These are phyloP conservation scores for Pica pica DNA, from an alignment of 2,113 vertebrate genomes.

Conservation along the genomic window DNA sequence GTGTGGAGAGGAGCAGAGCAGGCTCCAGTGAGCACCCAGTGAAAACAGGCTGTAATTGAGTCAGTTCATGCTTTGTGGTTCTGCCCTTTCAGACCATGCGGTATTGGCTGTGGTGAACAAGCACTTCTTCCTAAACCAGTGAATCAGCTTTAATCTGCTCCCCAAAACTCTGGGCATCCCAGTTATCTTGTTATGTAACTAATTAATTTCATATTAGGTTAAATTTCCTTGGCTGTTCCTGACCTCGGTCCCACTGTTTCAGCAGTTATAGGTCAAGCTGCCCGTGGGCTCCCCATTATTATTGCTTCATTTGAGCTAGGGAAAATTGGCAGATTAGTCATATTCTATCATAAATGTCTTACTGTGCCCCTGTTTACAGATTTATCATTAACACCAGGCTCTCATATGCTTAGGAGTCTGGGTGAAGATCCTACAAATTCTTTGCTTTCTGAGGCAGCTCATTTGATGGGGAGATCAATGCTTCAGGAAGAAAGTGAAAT, in stretches of 20 bases:
- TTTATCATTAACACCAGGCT: not conserved
- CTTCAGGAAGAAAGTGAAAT: not conserved
- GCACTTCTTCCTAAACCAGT: not conserved
- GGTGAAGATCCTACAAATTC: not conserved
- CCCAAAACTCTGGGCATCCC: not conserved
- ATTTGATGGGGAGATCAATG: not conserved
- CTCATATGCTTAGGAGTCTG: not conserved
- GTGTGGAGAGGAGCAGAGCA: not conserved
- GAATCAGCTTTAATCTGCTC: not conserved
- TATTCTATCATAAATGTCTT: not conserved
- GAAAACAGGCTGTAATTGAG: not conserved
- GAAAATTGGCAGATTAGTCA: not conserved
- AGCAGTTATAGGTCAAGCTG: not conserved
- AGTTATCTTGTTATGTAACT: not conserved
- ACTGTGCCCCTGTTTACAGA: not conserved
- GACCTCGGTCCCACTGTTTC: not conserved
- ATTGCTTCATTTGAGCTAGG: not conserved
- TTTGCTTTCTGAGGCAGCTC: conserved; percentile 51
- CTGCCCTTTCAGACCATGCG: not conserved
- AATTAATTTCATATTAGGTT: not conserved
- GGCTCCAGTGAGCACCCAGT: not conserved
- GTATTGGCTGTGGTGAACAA: not conserved
- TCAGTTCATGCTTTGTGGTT: conserved; percentile 16
- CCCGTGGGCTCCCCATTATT: fast-evolving
- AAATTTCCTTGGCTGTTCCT: not conserved